These are phyloP conservation scores for Formicarius rufipectus DNA, from an alignment of 2,113 vertebrate genomes.

Conservation along the genomic window DNA sequence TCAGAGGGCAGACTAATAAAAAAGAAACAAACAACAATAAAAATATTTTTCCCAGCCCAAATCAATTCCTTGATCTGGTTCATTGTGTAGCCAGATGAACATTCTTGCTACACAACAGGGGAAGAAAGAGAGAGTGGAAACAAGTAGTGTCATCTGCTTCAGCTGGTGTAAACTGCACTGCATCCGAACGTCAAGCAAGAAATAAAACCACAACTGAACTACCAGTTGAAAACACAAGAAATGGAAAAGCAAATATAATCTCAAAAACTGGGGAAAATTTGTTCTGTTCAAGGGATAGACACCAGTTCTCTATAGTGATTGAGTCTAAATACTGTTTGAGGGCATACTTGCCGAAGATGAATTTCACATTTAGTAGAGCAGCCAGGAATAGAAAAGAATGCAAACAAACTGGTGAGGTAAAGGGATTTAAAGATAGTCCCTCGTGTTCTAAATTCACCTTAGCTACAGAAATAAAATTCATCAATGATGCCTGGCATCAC, in stretches of 20 bases:
- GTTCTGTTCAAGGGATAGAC: background rate
- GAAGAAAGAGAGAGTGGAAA: background rate
- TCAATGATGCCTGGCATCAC: background rate
- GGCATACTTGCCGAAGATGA: background rate
- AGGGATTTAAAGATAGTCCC: background rate
- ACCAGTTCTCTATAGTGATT: background rate
- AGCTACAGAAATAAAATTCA: background rate
- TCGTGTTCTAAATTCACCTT: background rate
- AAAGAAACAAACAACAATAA: background rate
- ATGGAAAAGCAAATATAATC: background rate
- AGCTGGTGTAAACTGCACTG: background rate
- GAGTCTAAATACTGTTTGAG: background rate
- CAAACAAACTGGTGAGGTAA: background rate
- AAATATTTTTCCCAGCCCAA: background rate
- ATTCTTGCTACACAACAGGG: background rate
- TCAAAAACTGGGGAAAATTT: background rate
- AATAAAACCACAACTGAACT: background rate
- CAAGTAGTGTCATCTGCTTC: background rate
- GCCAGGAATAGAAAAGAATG: background rate
- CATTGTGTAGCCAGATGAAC: background rate
- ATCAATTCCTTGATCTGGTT: background rate
- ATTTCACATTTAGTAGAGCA: background rate
- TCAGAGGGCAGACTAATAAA: background rate
- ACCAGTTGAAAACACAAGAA: background rate
- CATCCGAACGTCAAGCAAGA: background rate